Percentiles rank a stretch among this genome's conserved stretches.
phyloP scores from a whole-genome alignment of 2,113 vertebrate species.

The Saiga tatarica region DNA sequence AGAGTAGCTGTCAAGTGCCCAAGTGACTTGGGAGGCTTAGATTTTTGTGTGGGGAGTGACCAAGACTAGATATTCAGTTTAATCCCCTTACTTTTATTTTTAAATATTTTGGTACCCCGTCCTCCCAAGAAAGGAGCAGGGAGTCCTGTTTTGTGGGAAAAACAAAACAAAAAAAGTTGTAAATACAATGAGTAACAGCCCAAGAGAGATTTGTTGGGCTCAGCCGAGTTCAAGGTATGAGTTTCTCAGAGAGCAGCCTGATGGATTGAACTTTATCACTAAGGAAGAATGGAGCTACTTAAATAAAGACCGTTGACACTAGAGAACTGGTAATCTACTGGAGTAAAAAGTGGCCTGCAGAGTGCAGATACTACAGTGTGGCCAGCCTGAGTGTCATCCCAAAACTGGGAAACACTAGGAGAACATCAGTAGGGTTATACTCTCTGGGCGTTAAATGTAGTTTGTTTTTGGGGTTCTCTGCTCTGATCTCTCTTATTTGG shows the following conservation, averaged over 20 bases:
- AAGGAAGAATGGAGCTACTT: not conserved
- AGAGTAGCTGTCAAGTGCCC: not conserved
- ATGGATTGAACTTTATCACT: not conserved
- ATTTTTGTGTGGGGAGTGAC: not conserved
- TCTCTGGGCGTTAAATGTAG: not conserved
- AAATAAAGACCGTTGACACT: not conserved
- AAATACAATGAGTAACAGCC: not conserved
- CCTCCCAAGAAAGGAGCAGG: not conserved
- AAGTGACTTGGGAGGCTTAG: not conserved
- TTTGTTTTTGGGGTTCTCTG: not conserved
- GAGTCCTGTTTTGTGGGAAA: not conserved
- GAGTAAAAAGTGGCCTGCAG: not conserved
- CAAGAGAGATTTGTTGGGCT: not conserved
- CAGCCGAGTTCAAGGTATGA: not conserved
- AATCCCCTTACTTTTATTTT: not conserved
- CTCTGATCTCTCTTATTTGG: not conserved
- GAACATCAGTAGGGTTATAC: not conserved
- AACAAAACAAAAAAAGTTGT: too few species aligned
- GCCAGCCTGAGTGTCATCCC: not conserved
- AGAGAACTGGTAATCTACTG: not conserved
- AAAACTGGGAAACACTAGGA: not conserved
- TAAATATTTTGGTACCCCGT: not conserved
- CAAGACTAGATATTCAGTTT: not conserved
- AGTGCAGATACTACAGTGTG: not conserved
- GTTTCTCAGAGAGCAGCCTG: not conserved